These are phyloP conservation scores for Hydrocynus forskahlii DNA, from an alignment of 2,797 vertebrate genomes.

Conservation along the genomic window DNA sequence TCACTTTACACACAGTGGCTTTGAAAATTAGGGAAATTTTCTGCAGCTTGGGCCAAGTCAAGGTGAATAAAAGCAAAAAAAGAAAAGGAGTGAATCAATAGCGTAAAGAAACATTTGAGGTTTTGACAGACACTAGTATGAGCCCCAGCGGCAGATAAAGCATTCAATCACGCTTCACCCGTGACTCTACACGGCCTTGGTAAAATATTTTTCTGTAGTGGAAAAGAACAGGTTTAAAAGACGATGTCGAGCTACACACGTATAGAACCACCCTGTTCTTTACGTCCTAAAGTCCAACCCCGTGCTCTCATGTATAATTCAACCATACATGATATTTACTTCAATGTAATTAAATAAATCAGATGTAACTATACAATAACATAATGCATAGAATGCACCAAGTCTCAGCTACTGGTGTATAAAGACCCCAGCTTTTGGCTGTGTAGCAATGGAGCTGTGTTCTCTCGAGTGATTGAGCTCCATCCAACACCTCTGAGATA, in stretches of 20 bases:
- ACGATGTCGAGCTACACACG: background rate
- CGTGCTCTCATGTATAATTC: too few species aligned
- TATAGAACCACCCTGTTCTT: background rate
- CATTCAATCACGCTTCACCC: background rate
- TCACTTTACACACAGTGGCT: background rate
- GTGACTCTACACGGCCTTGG: background rate
- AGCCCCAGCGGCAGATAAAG: background rate
- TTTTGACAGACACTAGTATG: background rate
- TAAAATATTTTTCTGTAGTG: background rate
- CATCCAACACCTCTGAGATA: too few species aligned
- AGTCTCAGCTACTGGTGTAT: too few species aligned
- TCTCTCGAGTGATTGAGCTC: too few species aligned
- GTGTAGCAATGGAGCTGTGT: too few species aligned
- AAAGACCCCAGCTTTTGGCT: too few species aligned
- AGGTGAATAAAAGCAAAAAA: background rate
- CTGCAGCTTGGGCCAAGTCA: background rate
- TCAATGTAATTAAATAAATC: too few species aligned
- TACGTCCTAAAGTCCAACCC: too few species aligned
- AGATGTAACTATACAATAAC: too few species aligned
- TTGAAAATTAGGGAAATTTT: background rate
- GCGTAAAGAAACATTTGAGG: background rate
- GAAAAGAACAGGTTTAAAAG: background rate
- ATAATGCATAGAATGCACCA: too few species aligned
- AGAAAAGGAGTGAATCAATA: too few species aligned
- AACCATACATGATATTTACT: too few species aligned